Evolutionary conservation across 2,888 invertebrate genomes (phyloP), one percentile per base, ranked within the genome.

Genomic region (Drosophila acutilabella): DNA sequence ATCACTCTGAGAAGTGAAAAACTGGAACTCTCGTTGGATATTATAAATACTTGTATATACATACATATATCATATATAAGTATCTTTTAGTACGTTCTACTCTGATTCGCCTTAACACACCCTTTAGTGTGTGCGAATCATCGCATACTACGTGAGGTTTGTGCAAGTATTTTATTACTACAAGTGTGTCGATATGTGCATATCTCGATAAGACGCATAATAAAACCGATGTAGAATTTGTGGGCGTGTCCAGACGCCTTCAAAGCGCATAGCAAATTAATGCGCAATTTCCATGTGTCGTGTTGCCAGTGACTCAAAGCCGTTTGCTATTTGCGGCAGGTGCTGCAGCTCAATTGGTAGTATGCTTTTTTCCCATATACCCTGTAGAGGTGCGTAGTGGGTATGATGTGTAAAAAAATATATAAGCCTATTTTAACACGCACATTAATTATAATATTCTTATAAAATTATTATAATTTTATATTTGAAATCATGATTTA

Each of bases 201-300:
- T 52, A 58, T 26, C 44, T 52, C 50, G 65, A 66, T 68, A 65
- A 74, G 60, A 51, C 65, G 54, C 76, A 60, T 66, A 64, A 60
- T 70, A 66, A 66, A 64, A 42, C 44, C 45, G 26, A 54, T 23
- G n/a, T n/a, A 26, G 51, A 48, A 18, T 42, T 48, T 60, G 64
- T 64, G 64, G 56, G 67, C 80, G 54, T 64, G 69, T 53, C 50
- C 50, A 6, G 23, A 45, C 54, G 61, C 54, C 69, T 61, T 30
- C 45, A 48, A 64, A 69, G 58, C 58, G 51, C 78, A 64, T 52
- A 64, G 58, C 26, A 69, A 65, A 53, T 56, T 67, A 77, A 71
- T 84, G 81, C 80, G 84, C 81, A 80, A 64, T 83, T 83, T 64
- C 59, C 69, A 66, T 44, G 65, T 44, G 65, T 40, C 62, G 51